phyloP scores from a whole-genome alignment of 2,888 invertebrate species.

The Hydrotaea cyrtoneurina region DNA sequence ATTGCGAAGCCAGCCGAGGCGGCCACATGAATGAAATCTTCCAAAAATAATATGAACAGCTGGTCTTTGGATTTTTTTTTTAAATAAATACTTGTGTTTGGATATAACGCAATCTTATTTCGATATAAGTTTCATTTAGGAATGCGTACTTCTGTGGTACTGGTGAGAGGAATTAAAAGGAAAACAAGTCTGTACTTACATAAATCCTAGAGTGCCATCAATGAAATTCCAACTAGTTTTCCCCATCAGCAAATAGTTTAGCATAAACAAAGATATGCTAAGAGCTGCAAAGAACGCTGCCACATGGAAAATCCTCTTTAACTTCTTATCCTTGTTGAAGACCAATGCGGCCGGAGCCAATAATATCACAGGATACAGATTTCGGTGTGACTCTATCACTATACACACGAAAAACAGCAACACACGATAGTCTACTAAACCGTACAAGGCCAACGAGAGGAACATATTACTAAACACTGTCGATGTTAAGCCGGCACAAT shows the following conservation, averaged over 20 bases:
- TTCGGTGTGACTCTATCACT: constrained; percentile 90
- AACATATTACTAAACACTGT: constrained; percentile 94
- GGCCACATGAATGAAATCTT: no score
- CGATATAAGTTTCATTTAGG: no score
- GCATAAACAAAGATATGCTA: constrained; percentile 70
- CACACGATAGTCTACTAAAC: constrained; percentile 85
- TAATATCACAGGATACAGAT: constrained; percentile 90
- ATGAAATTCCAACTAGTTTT: constrained; percentile 84
- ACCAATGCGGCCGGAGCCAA: constrained; percentile 89
- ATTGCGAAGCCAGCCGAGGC: no score
- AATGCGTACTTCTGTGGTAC: no score
- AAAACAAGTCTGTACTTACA: no score
- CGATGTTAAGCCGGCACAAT: constrained; percentile 94
- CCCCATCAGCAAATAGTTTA: constrained; percentile 82
- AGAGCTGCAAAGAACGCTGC: constrained; percentile 69
- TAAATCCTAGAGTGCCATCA: constrained; percentile 90
- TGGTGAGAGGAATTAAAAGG: no score
- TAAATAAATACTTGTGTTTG: no score
- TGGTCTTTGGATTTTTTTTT: no score
- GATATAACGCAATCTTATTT: no score
- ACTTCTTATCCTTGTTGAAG: constrained; percentile 63
- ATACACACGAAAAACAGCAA: constrained; percentile 85
- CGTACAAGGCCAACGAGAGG: constrained; percentile 86
- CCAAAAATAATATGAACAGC: no score
- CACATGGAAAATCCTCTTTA: constrained; percentile 63